A percentile compares a stretch with the other conserved stretches of the same genome.
These are phyloP conservation scores for Gastrophysa polygoni DNA, from an alignment of 2,888 invertebrate species.

Conservation along the genomic window DNA sequence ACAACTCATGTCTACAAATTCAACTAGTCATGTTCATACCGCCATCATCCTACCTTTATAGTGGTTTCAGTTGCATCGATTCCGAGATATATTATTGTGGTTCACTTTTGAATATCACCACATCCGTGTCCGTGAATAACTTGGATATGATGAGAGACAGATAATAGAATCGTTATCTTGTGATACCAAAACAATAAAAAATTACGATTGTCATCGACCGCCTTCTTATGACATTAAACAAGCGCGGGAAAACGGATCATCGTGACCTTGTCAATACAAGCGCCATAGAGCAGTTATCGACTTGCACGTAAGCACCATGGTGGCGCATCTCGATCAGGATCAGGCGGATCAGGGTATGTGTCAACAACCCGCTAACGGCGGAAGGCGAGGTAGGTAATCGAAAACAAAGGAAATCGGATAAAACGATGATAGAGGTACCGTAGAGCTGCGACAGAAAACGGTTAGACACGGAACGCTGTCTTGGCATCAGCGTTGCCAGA, in stretches of 20 bases:
- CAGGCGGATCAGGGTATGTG: constrained; percentile 38
- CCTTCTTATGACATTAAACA: neutral
- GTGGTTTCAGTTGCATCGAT: neutral
- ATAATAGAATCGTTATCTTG: no score
- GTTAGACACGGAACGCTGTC: constrained; percentile 8
- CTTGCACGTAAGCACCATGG: neutral
- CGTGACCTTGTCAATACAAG: constrained; percentile 10
- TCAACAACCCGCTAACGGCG: constrained; percentile 40
- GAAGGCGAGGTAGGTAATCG: constrained; percentile 38
- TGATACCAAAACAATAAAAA: neutral
- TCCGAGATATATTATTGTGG: neutral
- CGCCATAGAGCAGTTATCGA: neutral
- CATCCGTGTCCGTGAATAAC: neutral
- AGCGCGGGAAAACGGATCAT: neutral
- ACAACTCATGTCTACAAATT: neutral
- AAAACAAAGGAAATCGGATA: constrained; percentile 40
- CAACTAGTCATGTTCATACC: neutral
- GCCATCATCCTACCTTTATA: neutral
- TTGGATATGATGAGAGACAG: no score
- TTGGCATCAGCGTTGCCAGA: no score
- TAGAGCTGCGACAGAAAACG: constrained; percentile 26
- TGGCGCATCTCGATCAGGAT: constrained; percentile 31
- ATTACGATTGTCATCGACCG: neutral
- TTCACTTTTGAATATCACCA: neutral
- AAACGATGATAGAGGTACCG: constrained; percentile 23